A percentile compares a stretch with the other conserved stretches of the same genome.
These are phyloP conservation scores for Pseudois nayaur DNA, from an alignment of 2,113 vertebrate species.

Conservation along the genomic window DNA sequence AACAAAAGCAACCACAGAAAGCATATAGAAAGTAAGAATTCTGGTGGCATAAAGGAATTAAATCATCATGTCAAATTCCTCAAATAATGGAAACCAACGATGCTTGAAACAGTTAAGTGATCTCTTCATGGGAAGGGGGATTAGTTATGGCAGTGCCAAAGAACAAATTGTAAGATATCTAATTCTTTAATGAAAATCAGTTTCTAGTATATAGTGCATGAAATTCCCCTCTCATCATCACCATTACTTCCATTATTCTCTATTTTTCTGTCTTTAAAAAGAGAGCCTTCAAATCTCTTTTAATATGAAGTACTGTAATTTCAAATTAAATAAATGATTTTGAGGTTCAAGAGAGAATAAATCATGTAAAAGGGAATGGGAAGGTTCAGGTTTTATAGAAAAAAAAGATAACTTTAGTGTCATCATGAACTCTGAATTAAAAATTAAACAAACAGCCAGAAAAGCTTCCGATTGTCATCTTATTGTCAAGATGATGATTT, in stretches of 20 bases:
- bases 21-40: neutral
- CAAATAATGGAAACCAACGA: neutral
- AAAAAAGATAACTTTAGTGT: neutral
- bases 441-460: conserved; percentile 7
- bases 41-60: neutral
- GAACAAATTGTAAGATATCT: neutral
- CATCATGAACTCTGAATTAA: conserved; percentile 3
- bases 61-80: neutral
- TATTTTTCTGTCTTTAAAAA: neutral
- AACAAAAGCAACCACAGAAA: neutral
- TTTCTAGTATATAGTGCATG: neutral
- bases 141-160: neutral
- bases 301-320: neutral
- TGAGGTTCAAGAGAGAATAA: conserved; percentile 32
- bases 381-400: neutral
- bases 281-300: neutral
- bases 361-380: neutral
- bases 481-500: conserved; percentile 20
- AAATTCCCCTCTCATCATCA: neutral
- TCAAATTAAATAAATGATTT: neutral
- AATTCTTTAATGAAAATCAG: neutral
- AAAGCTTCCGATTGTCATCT: neutral
- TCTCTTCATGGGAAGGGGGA: neutral
- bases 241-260: neutral
- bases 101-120: neutral